phyloP scores from a whole-genome alignment of 1,140 invertebrate genomes.

The Drosophila auraria region DNA sequence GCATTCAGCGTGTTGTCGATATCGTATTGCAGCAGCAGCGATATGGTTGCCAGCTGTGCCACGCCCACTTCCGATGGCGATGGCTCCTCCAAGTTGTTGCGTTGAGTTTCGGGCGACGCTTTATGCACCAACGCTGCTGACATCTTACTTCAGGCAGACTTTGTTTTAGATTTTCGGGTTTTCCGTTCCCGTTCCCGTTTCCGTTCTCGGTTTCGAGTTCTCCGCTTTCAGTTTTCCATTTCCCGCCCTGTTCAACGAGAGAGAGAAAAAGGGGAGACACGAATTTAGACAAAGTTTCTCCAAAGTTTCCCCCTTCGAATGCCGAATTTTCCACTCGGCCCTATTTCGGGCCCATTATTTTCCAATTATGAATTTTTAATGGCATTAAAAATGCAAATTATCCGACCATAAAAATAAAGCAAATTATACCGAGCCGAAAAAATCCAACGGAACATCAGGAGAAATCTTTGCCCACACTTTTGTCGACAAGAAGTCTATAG shows the following conservation, averaged over 20 bases:
- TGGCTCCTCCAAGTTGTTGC: conserved; percentile 20
- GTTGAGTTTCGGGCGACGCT: conserved; percentile 19
- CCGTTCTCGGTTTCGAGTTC: conserved; percentile 19
- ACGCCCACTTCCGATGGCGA: conserved; percentile 25
- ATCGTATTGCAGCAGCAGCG: conserved; percentile 82
- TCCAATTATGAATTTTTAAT: conserved; percentile 75
- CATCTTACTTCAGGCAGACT: conserved; percentile 39
- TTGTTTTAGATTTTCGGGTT: conserved; percentile 56
- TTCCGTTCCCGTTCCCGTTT: conserved; percentile 32
- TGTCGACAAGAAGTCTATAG: conserved; percentile 23
- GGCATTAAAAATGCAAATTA: conserved; percentile 69
- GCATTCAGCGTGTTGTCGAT: conserved; percentile 84
- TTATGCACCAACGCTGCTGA: conserved; percentile 36
- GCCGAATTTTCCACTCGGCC: conserved; percentile 14
- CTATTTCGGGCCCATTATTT: conserved; percentile 56
- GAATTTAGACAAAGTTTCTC: conserved; percentile 32
- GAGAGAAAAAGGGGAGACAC: neutral
- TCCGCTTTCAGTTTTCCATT: conserved; percentile 56
- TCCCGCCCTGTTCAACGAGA: conserved; percentile 26
- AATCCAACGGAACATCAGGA: conserved; percentile 25
- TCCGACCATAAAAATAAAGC: conserved; percentile 56
- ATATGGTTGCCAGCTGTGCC: conserved; percentile 69
- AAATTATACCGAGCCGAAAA: conserved; percentile 31
- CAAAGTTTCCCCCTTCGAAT: conserved; percentile 18
- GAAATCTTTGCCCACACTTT: conserved; percentile 44